A percentile compares a stretch with the other conserved stretches of the same genome.
These are phyloP conservation scores for Xiphophorus maculatus DNA, from an alignment of 2,113 vertebrate genomes.

Conservation along the genomic window DNA sequence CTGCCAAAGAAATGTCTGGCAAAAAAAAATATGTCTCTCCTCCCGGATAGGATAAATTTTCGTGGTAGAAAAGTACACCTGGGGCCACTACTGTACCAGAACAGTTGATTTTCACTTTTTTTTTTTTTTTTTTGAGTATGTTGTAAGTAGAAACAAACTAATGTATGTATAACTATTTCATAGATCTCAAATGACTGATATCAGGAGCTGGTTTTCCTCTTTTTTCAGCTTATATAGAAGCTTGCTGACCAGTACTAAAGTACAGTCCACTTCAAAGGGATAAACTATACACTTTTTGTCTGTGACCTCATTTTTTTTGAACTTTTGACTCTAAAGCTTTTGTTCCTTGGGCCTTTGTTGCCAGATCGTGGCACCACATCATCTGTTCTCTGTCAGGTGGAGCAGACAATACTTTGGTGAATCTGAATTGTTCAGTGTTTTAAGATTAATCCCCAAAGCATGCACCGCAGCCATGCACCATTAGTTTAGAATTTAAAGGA, in stretches of 20 bases:
- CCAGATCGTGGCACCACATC: conserved; percentile 51
- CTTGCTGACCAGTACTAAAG: conserved; percentile 36
- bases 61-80: conserved; percentile 70
- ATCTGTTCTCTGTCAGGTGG: conserved; percentile 58
- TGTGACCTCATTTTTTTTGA: conserved; percentile 61
- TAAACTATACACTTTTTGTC: conserved; percentile 41
- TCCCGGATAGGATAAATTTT: conserved; percentile 72
- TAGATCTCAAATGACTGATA: conserved; percentile 40
- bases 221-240: not conserved
- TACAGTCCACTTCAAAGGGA: conserved; percentile 43
- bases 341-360: conserved; percentile 49
- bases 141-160: conserved; percentile 69
- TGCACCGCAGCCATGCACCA: conserved; percentile 60
- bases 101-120: conserved; percentile 70
- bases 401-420: conserved; percentile 62
- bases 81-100: conserved; percentile 71
- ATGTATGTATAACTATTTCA: conserved; percentile 52
- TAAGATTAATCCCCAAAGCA: conserved; percentile 77
- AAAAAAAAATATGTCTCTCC: conserved; percentile 60
- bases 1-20: conserved; percentile 81
- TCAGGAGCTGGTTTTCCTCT: not conserved
- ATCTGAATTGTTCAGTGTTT: conserved; percentile 78
- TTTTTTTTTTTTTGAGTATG: conserved; percentile 53
- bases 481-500: conserved; percentile 76
- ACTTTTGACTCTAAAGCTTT: conserved; percentile 43